Percentiles rank a stretch among this genome's conserved stretches.
phyloP scores from a whole-genome alignment of 2,888 invertebrate species.

The Drosophila lutescens region DNA sequence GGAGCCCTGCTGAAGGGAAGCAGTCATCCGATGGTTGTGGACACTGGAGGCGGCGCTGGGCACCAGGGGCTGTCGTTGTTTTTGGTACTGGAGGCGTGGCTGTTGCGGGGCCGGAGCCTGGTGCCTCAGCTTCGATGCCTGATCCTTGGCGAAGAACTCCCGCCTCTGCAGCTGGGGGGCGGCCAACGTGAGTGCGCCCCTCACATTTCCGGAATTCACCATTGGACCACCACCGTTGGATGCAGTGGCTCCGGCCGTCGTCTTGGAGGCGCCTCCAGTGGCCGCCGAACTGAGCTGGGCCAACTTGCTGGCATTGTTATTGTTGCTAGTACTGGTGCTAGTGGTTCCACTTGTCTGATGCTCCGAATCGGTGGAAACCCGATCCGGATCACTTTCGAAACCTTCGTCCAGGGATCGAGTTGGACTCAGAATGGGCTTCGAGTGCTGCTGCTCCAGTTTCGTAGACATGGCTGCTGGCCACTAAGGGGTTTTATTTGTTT shows the following conservation, averaged over 20 bases:
- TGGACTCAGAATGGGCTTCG: constrained; percentile 84
- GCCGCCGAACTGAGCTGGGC: constrained; percentile 83
- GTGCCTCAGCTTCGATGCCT: constrained; percentile 38
- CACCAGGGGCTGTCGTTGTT: constrained; percentile 82
- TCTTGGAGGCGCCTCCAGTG: constrained; percentile 74
- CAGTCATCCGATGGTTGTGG: constrained; percentile 81
- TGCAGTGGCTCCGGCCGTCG: constrained; percentile 18
- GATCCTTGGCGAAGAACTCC: constrained; percentile 70
- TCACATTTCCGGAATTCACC: constrained; percentile 10
- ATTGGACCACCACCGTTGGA: constrained; percentile 8
- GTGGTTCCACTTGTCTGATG: constrained; percentile 81
- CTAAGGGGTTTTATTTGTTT: constrained; percentile 37
- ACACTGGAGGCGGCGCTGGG: constrained; percentile 74
- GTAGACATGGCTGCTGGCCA: constrained; percentile 51
- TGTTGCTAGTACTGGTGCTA: constrained; percentile 18
- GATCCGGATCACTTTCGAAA: constrained; percentile 85
- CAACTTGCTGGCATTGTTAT: constrained; percentile 80
- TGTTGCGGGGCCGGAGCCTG: constrained; percentile 57
- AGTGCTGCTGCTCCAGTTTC: constrained; percentile 83
- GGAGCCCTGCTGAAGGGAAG: constrained; percentile 32
- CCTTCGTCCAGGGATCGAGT: constrained; percentile 85
- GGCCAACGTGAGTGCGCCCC: constrained; percentile 61
- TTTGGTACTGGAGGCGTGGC: constrained; percentile 82
- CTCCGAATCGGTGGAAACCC: constrained; percentile 84
- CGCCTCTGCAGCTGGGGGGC: constrained; percentile 83